Percentiles rank a stretch among this genome's conserved stretches.
phyloP scores from a whole-genome alignment of 2,888 invertebrate genomes.

The Papilio demoleus region DNA sequence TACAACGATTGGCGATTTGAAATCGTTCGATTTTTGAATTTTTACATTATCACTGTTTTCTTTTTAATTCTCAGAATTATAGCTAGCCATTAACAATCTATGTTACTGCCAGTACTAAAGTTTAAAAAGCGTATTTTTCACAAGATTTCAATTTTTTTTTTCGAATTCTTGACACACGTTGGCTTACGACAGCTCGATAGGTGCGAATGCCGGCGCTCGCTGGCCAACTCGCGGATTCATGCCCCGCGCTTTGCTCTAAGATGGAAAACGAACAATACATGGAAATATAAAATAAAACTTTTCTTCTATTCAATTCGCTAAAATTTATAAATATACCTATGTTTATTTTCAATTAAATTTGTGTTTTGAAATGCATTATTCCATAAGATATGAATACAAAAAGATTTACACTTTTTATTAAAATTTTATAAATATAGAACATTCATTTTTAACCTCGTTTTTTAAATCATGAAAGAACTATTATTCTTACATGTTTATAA shows the following conservation, averaged over 20 bases:
- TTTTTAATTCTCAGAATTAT: constrained; percentile 56
- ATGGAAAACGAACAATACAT: constrained; percentile 37
- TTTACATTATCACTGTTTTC: constrained; percentile 62
- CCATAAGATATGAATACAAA: neutral
- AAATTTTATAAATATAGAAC: neutral
- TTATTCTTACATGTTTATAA: constrained; percentile 15
- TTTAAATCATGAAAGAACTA: constrained; percentile 3
- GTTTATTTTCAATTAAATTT: constrained; percentile 7
- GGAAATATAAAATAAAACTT: constrained; percentile 31
- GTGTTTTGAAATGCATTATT: constrained; percentile 18
- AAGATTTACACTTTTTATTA: neutral
- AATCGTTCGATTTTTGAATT: constrained; percentile 47
- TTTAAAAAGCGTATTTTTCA: constrained; percentile 59
- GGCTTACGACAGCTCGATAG: constrained; percentile 62
- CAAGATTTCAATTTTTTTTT: constrained; percentile 58
- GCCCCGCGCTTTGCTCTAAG: constrained; percentile 33
- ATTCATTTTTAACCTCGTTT: constrained; percentile 11
- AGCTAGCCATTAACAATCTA: constrained; percentile 50
- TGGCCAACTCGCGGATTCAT: constrained; percentile 24
- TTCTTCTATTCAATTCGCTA: constrained; percentile 18
- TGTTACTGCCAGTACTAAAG: constrained; percentile 54
- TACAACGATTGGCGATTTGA: constrained; percentile 45
- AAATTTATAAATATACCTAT: constrained; percentile 13
- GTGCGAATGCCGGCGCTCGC: constrained; percentile 58
- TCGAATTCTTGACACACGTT: constrained; percentile 72